Conservation (phyloP, 2,113 vertebrate species). For the Pituophis catenifer region DNA sequence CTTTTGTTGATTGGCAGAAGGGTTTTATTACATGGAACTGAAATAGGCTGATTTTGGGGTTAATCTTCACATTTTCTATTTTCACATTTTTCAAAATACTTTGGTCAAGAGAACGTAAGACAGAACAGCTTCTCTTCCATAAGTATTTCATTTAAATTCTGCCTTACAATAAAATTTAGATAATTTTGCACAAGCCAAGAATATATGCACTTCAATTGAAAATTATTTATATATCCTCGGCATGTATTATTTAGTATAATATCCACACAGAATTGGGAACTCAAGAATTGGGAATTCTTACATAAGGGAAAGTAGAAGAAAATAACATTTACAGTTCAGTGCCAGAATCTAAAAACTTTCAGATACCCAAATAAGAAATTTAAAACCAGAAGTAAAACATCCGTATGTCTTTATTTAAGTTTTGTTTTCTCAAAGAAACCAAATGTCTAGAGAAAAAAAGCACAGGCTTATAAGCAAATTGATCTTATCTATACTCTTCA, state of each 20-base stretch:
- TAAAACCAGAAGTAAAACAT: background rate
- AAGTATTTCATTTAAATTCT: background rate
- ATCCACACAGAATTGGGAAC: background rate
- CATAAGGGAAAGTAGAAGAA: background rate
- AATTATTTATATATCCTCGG: background rate
- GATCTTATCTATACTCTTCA: background rate
- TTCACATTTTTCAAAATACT: background rate
- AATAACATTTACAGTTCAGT: background rate
- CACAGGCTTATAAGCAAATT: slow-evolving; percentile 8
- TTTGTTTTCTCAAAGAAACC: background rate
- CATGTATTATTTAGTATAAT: background rate
- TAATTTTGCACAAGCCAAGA: background rate
- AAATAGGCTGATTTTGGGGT: background rate
- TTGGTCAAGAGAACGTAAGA: background rate
- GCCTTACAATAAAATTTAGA: background rate
- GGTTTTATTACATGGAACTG: background rate
- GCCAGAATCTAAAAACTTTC: background rate
- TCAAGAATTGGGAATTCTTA: background rate
- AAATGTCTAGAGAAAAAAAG: slow-evolving; percentile 1
- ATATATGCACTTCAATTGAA: background rate
- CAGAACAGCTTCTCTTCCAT: background rate
- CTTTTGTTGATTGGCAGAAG: background rate
- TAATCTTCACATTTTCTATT: background rate
- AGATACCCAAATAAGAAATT: background rate
- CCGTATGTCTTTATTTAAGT: slow-evolving; percentile 26